Base-by-base conservation (phyloP, 2,113 vertebrate species). In the Rhodinocichla rosea region DNA sequence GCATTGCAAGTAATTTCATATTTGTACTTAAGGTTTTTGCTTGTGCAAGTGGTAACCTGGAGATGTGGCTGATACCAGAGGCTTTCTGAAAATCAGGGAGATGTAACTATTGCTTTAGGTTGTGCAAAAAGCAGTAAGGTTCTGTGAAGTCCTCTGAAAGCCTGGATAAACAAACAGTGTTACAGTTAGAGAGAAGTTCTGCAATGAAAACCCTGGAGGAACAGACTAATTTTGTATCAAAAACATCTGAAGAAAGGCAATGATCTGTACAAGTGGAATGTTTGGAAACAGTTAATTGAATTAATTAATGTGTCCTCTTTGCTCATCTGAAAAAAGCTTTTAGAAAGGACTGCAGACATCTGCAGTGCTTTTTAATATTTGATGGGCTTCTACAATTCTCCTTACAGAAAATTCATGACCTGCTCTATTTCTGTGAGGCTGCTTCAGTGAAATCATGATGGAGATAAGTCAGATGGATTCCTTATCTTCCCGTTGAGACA, bases 341-440 rank as follows among this genome's bases (percentile, higher is more conserved):
- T 68, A 92, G 91, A 77, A 90, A 87, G 69, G 91, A 92, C 96
- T 95, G 94, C 95, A 97, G 96, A 94, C 91, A 94, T 95, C 95
- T 96, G 95, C 96, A 97, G 95, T 95, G 95, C 94, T 90, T 89
- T 84, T 97, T 89, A 97, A 96, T 97, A 97, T 95, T 97, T 97
- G 91, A 96, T 95, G 80, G 83, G 69, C 89, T 92, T 59, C 52
- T 94, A 78, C 73, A 78, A 28, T 81, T 95, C 90, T 85, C 69
- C 47, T 47, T 81, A 87, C 86, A 87, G 92, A 86, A 91, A 92
- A 93, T 81, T 94, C 92, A 71, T 81, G 86, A 63, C 91, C 89
- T 93, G 68, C 76, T 92, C 91, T 83, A 39, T 94, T 93, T 94
- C 76, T 93, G 57, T 17, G 92, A 83, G 52, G n/a, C 88, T 85